A percentile compares a stretch with the other conserved stretches of the same genome.
Evolutionary conservation across 2,888 invertebrate genomes (phyloP).

Genomic region (Periphyllus acericola): DNA sequence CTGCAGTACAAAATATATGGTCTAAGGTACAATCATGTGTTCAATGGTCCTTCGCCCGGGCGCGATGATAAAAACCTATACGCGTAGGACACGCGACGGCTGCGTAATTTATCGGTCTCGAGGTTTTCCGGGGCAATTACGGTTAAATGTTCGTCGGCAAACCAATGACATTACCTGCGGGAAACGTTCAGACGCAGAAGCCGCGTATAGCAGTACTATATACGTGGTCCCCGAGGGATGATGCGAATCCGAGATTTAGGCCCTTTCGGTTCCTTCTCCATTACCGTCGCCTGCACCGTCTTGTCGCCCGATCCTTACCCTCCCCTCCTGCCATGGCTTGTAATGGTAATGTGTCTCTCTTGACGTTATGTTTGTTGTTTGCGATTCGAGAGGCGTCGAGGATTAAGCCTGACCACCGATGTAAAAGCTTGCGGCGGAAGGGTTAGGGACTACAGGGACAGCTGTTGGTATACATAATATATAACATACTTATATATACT

Average conservation of each 20-base stretch:
- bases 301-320: not conserved
- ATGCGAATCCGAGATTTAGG: no score
- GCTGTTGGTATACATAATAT: not conserved
- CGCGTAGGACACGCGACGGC: not conserved
- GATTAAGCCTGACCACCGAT: not conserved
- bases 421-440: not conserved
- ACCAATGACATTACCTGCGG: not conserved
- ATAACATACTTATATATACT: not conserved
- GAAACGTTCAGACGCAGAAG: not conserved
- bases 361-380: not conserved
- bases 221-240: no score
- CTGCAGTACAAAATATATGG: no score
- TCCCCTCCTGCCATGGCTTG: not conserved
- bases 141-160: not conserved
- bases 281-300: no score
- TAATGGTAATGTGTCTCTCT: not conserved
- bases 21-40: no score
- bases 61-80: no score
- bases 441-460: not conserved
- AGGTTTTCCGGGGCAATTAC: not conserved
- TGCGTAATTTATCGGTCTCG: not conserved
- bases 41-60: no score
- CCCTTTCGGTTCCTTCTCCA: no score
- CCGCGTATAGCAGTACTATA: no score
- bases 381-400: not conserved